Evolutionary conservation across 2,888 invertebrate species (phyloP).

Genomic region (Hoplodrina ambigua): DNA sequence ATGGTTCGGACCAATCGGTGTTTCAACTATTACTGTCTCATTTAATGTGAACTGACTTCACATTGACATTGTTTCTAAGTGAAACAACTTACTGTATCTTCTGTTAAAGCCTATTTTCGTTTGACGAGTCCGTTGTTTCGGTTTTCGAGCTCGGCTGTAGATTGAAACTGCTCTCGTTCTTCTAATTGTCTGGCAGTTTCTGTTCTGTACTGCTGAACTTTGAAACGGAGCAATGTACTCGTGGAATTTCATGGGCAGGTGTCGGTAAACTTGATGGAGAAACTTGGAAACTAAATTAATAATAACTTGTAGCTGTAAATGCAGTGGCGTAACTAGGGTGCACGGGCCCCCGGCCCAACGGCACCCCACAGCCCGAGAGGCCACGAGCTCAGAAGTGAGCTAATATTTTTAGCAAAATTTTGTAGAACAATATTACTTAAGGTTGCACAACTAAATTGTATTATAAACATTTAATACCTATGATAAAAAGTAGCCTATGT

Average conservation of each 20-base stretch:
- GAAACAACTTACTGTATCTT: slow-evolving; percentile 37
- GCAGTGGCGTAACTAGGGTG: background rate
- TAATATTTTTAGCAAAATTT: too few relatives aligned
- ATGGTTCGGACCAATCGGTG: slow-evolving; percentile 41
- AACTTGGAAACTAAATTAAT: background rate
- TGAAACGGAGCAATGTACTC: slow-evolving; percentile 9
- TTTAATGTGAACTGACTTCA: slow-evolving; percentile 40
- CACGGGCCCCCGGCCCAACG: too few relatives aligned
- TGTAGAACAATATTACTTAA: too few relatives aligned
- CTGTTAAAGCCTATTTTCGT: slow-evolving; percentile 22
- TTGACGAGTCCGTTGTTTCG: slow-evolving; percentile 7
- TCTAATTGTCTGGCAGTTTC: background rate
- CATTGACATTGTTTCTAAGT: slow-evolving; percentile 53
- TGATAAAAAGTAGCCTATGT: too few relatives aligned
- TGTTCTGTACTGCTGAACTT: background rate
- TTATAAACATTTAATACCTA: too few relatives aligned
- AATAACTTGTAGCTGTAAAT: background rate
- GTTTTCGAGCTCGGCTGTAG: background rate
- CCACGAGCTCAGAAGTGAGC: too few relatives aligned
- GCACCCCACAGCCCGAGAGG: too few relatives aligned
- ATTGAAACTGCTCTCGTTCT: background rate
- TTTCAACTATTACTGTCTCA: slow-evolving; percentile 17
- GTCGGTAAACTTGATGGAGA: slow-evolving; percentile 52
- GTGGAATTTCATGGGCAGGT: slow-evolving; percentile 18
- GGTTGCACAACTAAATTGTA: too few relatives aligned